These are phyloP conservation scores for Selene dorsalis DNA, from an alignment of 2,797 vertebrate genomes.

Conservation along the genomic window DNA sequence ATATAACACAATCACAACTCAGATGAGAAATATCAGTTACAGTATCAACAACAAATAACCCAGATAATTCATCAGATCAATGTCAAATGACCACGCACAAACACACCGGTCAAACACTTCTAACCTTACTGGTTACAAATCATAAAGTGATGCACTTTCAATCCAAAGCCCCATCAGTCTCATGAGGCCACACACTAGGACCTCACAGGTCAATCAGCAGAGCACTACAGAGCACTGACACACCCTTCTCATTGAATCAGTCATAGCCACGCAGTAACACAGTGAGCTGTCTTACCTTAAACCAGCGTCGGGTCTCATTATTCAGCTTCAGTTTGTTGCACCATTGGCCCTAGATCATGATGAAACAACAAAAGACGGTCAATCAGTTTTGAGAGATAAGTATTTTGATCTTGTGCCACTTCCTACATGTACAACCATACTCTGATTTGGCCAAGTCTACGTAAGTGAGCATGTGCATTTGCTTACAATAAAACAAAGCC, in stretches of 20 bases:
- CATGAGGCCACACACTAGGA: conserved; percentile 1
- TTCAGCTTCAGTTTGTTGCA: background rate
- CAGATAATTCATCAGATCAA: conserved; percentile 3
- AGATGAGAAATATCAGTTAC: background rate
- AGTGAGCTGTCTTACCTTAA: conserved; percentile 16
- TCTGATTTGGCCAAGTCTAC: background rate
- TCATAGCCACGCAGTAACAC: conserved; percentile 18
- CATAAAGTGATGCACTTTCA: background rate
- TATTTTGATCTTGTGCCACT: background rate
- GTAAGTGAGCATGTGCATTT: background rate
- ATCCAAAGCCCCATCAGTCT: conserved; percentile 20
- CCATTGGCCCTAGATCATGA: background rate
- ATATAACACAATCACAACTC: conserved; percentile 2
- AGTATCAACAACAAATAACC: background rate
- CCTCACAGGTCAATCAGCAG: conserved; percentile 25
- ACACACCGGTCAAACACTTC: conserved; percentile 5
- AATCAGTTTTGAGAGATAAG: background rate
- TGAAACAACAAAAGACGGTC: background rate
- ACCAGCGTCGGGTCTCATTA: background rate
- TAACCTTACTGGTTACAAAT: background rate
- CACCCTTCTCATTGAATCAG: conserved; percentile 16
- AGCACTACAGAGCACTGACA: background rate
- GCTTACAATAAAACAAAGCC: background rate
- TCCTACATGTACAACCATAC: background rate
- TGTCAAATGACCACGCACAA: background rate